Conservation (phyloP, 2,888 invertebrate species). For the Spisula solida region DNA sequence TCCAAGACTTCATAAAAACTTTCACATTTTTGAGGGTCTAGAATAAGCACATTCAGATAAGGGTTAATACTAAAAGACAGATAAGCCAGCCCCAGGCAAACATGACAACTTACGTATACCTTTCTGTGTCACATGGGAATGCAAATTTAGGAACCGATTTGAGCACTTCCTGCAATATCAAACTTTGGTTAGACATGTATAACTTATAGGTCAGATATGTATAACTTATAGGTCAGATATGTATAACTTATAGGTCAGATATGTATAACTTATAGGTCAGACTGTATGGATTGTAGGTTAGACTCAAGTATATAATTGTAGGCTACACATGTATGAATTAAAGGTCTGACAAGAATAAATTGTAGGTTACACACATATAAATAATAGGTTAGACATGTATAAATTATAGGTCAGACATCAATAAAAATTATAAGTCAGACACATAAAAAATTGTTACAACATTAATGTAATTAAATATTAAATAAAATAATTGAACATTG, state of each 20-base stretch:
- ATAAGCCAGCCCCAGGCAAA: conserved; percentile 57
- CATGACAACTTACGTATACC: conserved; percentile 89
- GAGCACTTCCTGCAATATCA: conserved; percentile 90
- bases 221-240: background rate
- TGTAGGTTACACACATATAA: no score
- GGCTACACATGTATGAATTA: background rate
- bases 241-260: background rate
- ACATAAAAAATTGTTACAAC: no score
- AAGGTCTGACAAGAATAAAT: no score
- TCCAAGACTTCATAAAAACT: no score
- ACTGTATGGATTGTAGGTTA: no score
- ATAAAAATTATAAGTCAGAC: no score
- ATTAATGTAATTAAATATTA: no score
- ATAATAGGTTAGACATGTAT: no score
- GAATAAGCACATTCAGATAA: background rate
- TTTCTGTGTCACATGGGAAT: conserved; percentile 94
- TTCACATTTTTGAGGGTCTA: background rate
- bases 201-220: background rate
- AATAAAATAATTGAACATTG: no score
- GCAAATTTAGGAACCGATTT: conserved; percentile 96
- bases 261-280: background rate
- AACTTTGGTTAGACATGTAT: conserved; percentile 40
- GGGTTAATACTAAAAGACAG: conserved; percentile 30
- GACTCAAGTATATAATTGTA: no score
- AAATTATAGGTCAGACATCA: no score